A percentile compares a stretch with the other conserved stretches of the same genome.
Conservation (phyloP, 2,888 invertebrate genomes). For the Chaetogeoica ovagalla region DNA sequence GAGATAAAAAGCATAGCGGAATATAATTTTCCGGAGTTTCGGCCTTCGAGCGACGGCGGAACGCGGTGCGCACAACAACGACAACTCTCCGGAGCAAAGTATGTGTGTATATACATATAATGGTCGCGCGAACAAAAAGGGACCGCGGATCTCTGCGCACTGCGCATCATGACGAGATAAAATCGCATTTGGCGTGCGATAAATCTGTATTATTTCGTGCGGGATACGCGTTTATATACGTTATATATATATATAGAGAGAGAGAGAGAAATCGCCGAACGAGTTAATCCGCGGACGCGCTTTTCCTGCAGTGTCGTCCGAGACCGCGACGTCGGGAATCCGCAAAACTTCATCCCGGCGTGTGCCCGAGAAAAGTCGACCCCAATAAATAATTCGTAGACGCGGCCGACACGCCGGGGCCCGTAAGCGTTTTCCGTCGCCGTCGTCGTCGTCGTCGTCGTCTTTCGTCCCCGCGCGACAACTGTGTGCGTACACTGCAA, state of each 20-base stretch:
- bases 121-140: too few relatives aligned
- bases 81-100: too few relatives aligned
- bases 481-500: too few relatives aligned
- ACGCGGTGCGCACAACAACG: slow-evolving; percentile 10
- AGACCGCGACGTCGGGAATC: slow-evolving; percentile 38
- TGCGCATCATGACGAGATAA: slow-evolving; percentile 45
- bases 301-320: slow-evolving; percentile 39
- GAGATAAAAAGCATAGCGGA: background rate
- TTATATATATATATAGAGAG: too few relatives aligned
- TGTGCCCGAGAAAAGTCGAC: slow-evolving; percentile 40
- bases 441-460: background rate
- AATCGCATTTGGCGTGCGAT: slow-evolving; percentile 51
- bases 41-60: slow-evolving; percentile 3
- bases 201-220: slow-evolving; percentile 52
- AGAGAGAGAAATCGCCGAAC: slow-evolving; percentile 11
- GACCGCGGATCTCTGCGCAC: background rate
- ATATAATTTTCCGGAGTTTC: background rate
- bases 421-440: background rate
- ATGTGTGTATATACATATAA: background rate
- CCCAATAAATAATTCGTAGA: slow-evolving; percentile 47
- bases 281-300: slow-evolving; percentile 49
- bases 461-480: too few relatives aligned
- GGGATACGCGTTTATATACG: background rate
- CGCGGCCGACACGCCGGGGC: too few relatives aligned
- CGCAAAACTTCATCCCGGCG: slow-evolving; percentile 44